A percentile compares a stretch with the other conserved stretches of the same genome.
Evolutionary conservation across 2,888 invertebrate species (phyloP).

Genomic region (Hanleya hanleyi): DNA sequence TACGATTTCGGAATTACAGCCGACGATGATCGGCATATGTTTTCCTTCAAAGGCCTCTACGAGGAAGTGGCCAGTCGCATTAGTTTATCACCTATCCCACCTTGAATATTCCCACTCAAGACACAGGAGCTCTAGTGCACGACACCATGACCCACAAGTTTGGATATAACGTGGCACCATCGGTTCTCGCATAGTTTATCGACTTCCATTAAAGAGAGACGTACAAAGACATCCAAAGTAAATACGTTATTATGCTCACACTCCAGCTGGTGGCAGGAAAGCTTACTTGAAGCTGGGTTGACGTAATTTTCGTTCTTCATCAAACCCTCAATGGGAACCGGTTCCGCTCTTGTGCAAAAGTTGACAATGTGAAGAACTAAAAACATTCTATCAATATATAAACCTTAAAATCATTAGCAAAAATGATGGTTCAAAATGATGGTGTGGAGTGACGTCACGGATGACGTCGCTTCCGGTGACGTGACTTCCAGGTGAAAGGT

Average conservation of each 20-base stretch:
- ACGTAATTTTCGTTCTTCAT: neutral
- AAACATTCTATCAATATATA: neutral
- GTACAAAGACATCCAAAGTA: neutral
- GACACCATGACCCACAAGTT: neutral
- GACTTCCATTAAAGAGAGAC: neutral
- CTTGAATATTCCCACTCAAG: neutral
- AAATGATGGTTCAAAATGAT: no score
- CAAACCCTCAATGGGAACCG: neutral
- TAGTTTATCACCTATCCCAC: neutral
- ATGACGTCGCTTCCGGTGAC: no score
- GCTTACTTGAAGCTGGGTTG: neutral
- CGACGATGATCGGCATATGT: neutral
- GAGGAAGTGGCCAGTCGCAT: neutral
- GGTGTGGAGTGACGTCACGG: no score
- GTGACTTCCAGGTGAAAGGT: no score
- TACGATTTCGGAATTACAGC: neutral
- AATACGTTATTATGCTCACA: neutral
- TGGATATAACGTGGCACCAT: neutral
- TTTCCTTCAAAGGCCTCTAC: neutral
- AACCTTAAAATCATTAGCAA: neutral
- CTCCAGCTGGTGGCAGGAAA: neutral
- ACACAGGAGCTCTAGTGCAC: neutral
- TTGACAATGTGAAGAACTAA: neutral
- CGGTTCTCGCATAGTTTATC: neutral
- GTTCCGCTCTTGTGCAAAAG: neutral